A percentile compares a stretch with the other conserved stretches of the same genome.
Conservation (phyloP, 1,140 invertebrate species). For the Drosophila bifasciata region DNA sequence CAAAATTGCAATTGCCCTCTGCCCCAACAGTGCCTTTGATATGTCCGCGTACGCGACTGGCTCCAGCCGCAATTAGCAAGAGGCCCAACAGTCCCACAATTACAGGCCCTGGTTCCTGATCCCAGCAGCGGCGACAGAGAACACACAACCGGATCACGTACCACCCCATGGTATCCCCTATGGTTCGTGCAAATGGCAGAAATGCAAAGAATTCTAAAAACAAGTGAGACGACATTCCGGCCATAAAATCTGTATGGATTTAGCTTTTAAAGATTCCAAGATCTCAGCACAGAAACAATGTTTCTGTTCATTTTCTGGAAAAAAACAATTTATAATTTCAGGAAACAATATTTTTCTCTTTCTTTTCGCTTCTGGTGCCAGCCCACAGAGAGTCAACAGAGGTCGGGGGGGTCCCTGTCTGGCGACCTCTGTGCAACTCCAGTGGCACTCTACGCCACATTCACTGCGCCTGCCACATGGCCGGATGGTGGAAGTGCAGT, state of each 20-base stretch:
- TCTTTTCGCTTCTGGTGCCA: too few relatives aligned
- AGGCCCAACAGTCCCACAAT: slow-evolving; percentile 19
- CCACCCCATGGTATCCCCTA: slow-evolving; percentile 9
- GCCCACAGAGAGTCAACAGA: too few relatives aligned
- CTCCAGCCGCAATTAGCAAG: slow-evolving; percentile 68
- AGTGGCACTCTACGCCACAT: too few relatives aligned
- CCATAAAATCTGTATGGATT: too few relatives aligned
- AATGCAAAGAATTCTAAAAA: slow-evolving; percentile 49
- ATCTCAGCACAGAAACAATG: too few relatives aligned
- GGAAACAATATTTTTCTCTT: too few relatives aligned
- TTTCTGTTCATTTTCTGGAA: too few relatives aligned
- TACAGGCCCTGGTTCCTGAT: not conserved
- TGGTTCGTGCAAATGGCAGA: slow-evolving; percentile 26
- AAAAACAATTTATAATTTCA: too few relatives aligned
- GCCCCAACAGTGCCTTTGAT: slow-evolving; percentile 53
- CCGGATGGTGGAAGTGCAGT: slow-evolving; percentile 29
- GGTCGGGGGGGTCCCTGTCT: too few relatives aligned
- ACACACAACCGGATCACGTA: slow-evolving; percentile 46
- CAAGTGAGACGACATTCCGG: slow-evolving; percentile 5
- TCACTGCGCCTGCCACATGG: slow-evolving; percentile 8
- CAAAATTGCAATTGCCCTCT: slow-evolving; percentile 56
- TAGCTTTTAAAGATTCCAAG: too few relatives aligned
- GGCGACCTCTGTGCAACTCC: too few relatives aligned
- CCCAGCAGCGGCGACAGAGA: slow-evolving; percentile 19
- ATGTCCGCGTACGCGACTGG: slow-evolving; percentile 43